Evolutionary conservation across 2,888 invertebrate genomes (phyloP), one percentile per base, ranked within the genome.

Genomic region (Brenthis ino): DNA sequence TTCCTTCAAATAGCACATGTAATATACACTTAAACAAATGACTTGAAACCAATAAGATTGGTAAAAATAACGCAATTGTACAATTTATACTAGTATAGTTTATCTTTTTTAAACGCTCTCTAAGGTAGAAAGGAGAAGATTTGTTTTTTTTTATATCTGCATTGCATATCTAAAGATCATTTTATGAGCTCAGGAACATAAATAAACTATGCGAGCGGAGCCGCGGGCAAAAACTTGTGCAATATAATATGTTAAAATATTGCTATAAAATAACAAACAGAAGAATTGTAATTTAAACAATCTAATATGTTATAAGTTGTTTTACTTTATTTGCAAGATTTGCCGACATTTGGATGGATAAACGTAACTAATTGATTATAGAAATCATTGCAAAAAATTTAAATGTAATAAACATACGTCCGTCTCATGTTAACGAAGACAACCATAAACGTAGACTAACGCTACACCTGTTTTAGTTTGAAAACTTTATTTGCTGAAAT

Each of bases 291-390:
- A 5, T 58, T 43, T 47, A 57, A 58, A 58, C 24, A 57, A 24
- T 57, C 47, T 57, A 57, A 14, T 47, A 58, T 14, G 47, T 48
- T 3, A 60, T 20, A 14, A 63, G n/a, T 33, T 69, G 50, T 51
- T 58, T 13, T 56, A 65, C 33, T 51, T 37, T 53, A 24, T 50
- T 24, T 37, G 43, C 58, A 50, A 55, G 6, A 57, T 61, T 57
- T 47, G 11, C 56, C 53, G 57, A 65, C 60, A 65, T 64, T 65
- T 65, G 6, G 55, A 48, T 50, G 54, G 65, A 69, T 65, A 20
- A 53, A 47, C 57, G 61, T 63, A 66, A 53, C 69, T 16, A 65
- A 69, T 69, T 33, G 57, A 69, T 66, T 66, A 66, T 28, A 55
- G 28, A 13, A 47, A 63, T 57, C 20, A 53, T 53, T 66, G 65